Evolutionary conservation across 1,140 invertebrate genomes (phyloP), one percentile per base, ranked within the genome.

Genomic region (Neuroterus valhalla): DNA sequence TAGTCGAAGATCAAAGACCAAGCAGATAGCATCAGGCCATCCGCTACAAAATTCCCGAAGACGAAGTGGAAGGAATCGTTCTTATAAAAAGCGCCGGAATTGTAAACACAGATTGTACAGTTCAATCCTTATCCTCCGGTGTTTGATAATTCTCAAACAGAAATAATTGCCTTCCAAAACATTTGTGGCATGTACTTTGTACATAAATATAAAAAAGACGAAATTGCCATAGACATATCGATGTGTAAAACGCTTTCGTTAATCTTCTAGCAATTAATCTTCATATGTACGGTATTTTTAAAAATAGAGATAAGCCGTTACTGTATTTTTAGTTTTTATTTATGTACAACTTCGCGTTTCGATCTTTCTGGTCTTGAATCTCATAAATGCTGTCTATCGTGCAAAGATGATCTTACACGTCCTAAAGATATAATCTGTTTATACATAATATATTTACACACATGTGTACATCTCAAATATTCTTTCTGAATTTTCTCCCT

Each of bases 1-100:
- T 96, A 23, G 91, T 98, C 50, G 96, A 97, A 85, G 92, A 93
- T 45, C 83, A 87, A 74, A 82, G 85, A 23, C 78, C 84, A 5
- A 84, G 82, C 67, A 81, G 79, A 78, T 81, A 81, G 79, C 79
- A 78, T 71, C 55, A 44, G 48, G 31, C 68, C 15, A 74, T 19
- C 15, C 55, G 55, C 12, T 62, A 62, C 14, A 62, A 62, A 23
- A 62, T 62, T 62, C 55, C 55, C 23, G 55, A 62, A 31, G 4
- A 23, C 1, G 52, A 68, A 42, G 21, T 26, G 14, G 42, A 74
- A 74, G 69, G 66, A 50, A 74, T 74, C 68, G 76, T 78, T 78
- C 76, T 71, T 73, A 77, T 17, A 76, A 77, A 80, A 42, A 68
- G 17, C 68, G 43, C 11, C 38, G n/a, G 14, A 69, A 70, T 26